Evolutionary conservation across 2,888 invertebrate genomes (phyloP).

Genomic region (Pristionchus maxplancki): DNA sequence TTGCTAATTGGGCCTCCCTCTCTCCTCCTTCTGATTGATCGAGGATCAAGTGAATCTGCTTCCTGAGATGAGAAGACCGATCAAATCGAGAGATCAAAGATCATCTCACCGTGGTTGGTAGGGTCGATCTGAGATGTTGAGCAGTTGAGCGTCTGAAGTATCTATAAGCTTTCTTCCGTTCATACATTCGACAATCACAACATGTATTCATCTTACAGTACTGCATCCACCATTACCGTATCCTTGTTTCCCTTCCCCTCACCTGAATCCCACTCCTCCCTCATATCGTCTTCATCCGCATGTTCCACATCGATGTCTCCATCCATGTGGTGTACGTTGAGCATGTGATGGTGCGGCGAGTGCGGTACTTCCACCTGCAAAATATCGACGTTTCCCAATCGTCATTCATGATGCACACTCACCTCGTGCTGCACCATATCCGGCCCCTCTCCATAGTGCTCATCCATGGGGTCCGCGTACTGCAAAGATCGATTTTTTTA

Average conservation of each 20-base stretch:
- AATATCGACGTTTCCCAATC: not conserved
- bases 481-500: not conserved
- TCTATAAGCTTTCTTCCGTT: not conserved
- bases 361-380: conserved; percentile 37
- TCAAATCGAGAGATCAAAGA: conserved; percentile 1
- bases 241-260: conserved; percentile 2
- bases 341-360: conserved; percentile 25
- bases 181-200: not conserved
- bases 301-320: conserved; percentile 23
- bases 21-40: not conserved
- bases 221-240: not conserved
- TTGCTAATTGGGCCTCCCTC: not conserved
- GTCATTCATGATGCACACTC: not conserved
- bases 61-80: not conserved
- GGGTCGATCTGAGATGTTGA: conserved; percentile 12
- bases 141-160: not conserved
- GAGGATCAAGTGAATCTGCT: not conserved
- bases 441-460: conserved; percentile 21
- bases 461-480: conserved; percentile 12
- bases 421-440: conserved; percentile 47
- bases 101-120: conserved; percentile 31
- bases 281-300: conserved; percentile 16
- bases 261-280: conserved; percentile 23
- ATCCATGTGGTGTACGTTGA: conserved; percentile 15
- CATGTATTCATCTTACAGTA: not conserved